Evolutionary conservation across 1,140 invertebrate species (phyloP).

Genomic region (Lepidurus packardi): DNA sequence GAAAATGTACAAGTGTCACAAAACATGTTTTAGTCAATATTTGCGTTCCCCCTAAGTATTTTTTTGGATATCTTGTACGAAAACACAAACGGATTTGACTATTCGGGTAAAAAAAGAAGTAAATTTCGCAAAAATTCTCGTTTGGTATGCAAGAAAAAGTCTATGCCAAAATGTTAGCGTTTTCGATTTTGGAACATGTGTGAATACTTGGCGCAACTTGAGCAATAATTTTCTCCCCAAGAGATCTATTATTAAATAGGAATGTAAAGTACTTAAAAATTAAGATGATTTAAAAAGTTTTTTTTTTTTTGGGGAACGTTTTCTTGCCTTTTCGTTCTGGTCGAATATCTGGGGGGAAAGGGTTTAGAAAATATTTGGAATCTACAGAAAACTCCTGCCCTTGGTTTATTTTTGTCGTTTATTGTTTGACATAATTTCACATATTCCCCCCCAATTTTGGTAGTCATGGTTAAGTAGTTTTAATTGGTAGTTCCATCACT

Average conservation of each 20-base stretch:
- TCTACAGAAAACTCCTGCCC: background rate
- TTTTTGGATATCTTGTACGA: background rate
- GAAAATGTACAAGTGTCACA: background rate
- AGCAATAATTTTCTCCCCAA: too few relatives aligned
- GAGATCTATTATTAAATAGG: background rate
- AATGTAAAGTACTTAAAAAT: background rate
- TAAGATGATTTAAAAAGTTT: background rate
- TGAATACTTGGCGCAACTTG: too few relatives aligned
- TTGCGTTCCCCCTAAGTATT: background rate
- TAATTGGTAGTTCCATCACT: background rate
- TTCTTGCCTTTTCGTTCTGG: slow-evolving; percentile 10
- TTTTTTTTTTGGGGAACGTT: background rate
- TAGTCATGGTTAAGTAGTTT: slow-evolving; percentile 9
- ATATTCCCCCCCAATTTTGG: background rate
- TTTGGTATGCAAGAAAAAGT: too few relatives aligned
- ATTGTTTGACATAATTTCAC: background rate
- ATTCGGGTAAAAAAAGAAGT: too few relatives aligned
- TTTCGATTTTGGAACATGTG: too few relatives aligned
- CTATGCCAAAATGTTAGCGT: too few relatives aligned
- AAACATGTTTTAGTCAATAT: background rate
- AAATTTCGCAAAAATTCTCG: too few relatives aligned
- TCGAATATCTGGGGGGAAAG: background rate
- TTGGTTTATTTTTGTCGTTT: background rate
- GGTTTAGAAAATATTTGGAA: background rate
- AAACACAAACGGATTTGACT: too few relatives aligned